Conservation (phyloP, 2,113 vertebrate genomes). For the Anguilla japonica region DNA sequence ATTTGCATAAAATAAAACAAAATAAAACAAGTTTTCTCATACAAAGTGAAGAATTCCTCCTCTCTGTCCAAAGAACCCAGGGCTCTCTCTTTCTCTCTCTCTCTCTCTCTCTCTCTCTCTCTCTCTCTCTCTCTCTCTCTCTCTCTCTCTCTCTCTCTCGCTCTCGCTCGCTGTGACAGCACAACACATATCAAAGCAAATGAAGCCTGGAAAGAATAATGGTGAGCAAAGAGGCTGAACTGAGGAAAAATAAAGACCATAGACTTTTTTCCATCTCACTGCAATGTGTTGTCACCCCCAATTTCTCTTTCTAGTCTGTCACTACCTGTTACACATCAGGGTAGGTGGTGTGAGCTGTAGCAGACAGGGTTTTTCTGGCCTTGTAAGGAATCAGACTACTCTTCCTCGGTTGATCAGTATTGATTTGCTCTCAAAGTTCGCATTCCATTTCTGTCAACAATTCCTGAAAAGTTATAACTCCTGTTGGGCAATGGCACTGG, state of each 20-base stretch:
- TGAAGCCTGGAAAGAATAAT: background rate
- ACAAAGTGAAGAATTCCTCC: background rate
- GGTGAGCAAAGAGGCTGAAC: background rate
- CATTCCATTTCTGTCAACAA: background rate
- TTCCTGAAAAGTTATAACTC: background rate
- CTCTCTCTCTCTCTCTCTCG: background rate
- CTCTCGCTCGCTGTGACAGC: too few relatives aligned
- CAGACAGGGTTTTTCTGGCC: background rate
- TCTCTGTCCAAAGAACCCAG: too few relatives aligned
- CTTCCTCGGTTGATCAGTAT: constrained; percentile 22
- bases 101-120: too few relatives aligned
- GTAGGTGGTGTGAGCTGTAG: background rate
- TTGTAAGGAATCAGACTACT: background rate
- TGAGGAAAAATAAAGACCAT: background rate
- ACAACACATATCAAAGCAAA: background rate
- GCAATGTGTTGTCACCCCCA: background rate
- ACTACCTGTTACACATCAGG: background rate
- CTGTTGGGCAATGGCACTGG: background rate
- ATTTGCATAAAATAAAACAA: too few relatives aligned
- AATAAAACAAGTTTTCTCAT: background rate
- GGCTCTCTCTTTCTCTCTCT: too few relatives aligned
- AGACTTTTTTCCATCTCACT: background rate
- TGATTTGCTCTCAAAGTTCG: background rate
- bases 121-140: background rate
- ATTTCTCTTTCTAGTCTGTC: background rate